Conservation (phyloP, 1,140 invertebrate species). For the Contarinia nasturtii region DNA sequence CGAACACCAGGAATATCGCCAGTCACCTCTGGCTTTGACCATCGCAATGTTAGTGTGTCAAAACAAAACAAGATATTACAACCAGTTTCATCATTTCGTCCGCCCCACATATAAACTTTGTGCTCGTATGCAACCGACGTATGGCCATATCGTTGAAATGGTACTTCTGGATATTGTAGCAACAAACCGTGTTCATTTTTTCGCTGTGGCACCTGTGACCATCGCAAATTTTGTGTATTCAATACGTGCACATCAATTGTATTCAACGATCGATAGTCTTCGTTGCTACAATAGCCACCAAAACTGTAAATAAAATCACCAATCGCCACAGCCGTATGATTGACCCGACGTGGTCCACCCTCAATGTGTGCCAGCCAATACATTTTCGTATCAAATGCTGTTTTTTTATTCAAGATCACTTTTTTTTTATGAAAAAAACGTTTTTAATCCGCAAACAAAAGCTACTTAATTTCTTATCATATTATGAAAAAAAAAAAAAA, state of each 20-base stretch:
- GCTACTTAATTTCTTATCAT: no score
- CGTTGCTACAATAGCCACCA: constrained; percentile 72
- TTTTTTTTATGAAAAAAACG: no score
- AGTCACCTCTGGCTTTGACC: constrained; percentile 41
- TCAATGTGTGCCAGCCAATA: constrained; percentile 65
- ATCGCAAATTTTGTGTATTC: constrained; percentile 47
- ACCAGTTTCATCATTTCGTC: constrained; percentile 63
- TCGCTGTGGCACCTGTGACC: constrained; percentile 23
- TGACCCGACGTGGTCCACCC: constrained; percentile 49
- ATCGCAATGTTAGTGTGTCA: constrained; percentile 47
- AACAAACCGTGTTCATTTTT: constrained; percentile 11
- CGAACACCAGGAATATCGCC: constrained; percentile 55
- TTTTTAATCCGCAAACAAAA: no score
- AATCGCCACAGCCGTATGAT: constrained; percentile 77
- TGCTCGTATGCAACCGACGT: constrained; percentile 60
- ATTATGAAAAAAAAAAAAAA: no score
- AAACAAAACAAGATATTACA: constrained; percentile 65
- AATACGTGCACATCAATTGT: constrained; percentile 80
- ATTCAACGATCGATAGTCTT: constrained; percentile 44
- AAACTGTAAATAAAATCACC: constrained; percentile 71
- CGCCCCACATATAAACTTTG: constrained; percentile 72
- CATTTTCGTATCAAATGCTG: constrained; percentile 20
- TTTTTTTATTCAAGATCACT: no score
- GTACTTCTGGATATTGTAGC: constrained; percentile 26
- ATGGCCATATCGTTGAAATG: constrained; percentile 61